Base-by-base conservation (phyloP, 2,797 vertebrate species). In the Manis javanica region DNA sequence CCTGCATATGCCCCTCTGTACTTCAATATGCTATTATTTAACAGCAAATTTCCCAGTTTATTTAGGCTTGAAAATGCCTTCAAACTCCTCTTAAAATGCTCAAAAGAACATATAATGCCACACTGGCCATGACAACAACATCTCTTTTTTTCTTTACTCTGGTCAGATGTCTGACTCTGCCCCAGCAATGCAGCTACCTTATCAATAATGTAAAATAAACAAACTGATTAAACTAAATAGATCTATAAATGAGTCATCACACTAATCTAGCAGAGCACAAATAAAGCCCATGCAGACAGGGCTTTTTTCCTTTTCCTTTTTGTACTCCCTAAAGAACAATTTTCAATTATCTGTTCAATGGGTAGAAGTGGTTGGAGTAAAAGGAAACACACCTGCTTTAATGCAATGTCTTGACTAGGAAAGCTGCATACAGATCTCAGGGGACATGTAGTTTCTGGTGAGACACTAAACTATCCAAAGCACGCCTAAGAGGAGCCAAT, bases 131-230 rank as follows among this genome's bases (percentile, higher is more conserved):
- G 55, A 91, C 26, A 94, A 82, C 55, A 71, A 8, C 59, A 63
- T 71, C 29, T n/a, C 21, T 93, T 72, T 83, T 89, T 57, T 55
- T 90, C 81, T 93, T 82, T 49, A 75, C 61, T 81, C 51, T 64
- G 31, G 71, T 87, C 64, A 91, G 42, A 82, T 12, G 9, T 87
- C 63, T 83, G 37, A 79, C 69, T 71, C 68, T 90, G 77, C 75
- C 19, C 31, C 74, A 51, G 71, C 63, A 94, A 87, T 19, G 53
- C 8, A 90, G 49, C 61, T 49, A 89, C 68, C 21, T 83, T 87
- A 90, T 81, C 64, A 57, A 72, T 88, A 92, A 93, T 59, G 24
- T 77, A 72, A 97, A 94, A 96, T 79, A 93, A 97, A 97, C 72
- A 85, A 82, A 88, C 64, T 51, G 83, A 91, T 87, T 53, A 71